phyloP scores from a whole-genome alignment of 2,888 invertebrate genomes.

The Ichneumon xanthorius region DNA sequence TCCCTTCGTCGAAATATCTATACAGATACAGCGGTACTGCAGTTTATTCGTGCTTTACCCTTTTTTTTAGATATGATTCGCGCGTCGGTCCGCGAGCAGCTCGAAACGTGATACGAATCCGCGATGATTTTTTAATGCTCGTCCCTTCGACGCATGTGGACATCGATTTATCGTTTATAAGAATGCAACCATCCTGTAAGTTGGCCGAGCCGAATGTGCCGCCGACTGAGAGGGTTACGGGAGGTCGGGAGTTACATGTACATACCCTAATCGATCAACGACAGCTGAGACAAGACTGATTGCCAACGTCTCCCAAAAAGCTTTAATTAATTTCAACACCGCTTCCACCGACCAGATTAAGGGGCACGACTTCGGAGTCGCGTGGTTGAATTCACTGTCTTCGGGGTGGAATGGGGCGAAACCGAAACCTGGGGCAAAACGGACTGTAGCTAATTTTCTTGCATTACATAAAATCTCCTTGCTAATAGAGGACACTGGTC shows the following conservation, averaged over 20 bases:
- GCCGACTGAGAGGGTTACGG: slow-evolving; percentile 5
- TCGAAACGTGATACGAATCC: slow-evolving; percentile 55
- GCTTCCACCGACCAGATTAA: slow-evolving; percentile 40
- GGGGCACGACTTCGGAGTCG: slow-evolving; percentile 36
- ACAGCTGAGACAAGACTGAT: slow-evolving; percentile 47
- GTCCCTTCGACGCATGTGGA: slow-evolving; percentile 47
- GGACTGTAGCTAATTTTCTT: too few species aligned
- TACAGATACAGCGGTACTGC: slow-evolving; percentile 15
- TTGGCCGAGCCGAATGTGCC: slow-evolving; percentile 70
- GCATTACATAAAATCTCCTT: too few species aligned
- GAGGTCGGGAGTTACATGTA: neutral
- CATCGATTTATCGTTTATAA: slow-evolving; percentile 60
- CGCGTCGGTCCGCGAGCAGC: slow-evolving; percentile 47
- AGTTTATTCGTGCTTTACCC: slow-evolving; percentile 9
- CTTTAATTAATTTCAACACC: slow-evolving; percentile 42
- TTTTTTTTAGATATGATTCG: slow-evolving; percentile 25
- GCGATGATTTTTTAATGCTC: slow-evolving; percentile 46
- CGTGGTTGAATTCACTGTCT: neutral
- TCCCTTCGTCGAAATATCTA: neutral
- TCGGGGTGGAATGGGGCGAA: neutral
- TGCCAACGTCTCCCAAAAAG: slow-evolving; percentile 50
- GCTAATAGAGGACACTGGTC: too few species aligned
- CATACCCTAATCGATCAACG: slow-evolving; percentile 55
- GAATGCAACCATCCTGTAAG: slow-evolving; percentile 64
- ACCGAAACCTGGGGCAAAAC: too few species aligned